These are phyloP conservation scores for Campaea margaritaria DNA, from an alignment of 2,888 invertebrate species.

Conservation along the genomic window DNA sequence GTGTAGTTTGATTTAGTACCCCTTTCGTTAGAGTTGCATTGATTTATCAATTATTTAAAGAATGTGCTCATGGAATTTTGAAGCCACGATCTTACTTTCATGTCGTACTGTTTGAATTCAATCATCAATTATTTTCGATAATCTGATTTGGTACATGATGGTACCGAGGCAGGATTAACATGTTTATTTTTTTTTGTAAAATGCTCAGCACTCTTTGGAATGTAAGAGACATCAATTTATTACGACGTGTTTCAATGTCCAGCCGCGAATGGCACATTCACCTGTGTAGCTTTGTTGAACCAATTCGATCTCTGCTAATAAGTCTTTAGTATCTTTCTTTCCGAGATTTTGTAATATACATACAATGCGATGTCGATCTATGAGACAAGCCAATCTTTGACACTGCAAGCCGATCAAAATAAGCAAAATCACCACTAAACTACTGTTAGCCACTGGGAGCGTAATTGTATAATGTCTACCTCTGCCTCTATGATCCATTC, in stretches of 20 bases:
- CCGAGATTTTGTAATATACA: too few species aligned
- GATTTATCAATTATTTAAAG: constrained; percentile 83
- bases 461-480: too few species aligned
- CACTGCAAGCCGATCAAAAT: too few species aligned
- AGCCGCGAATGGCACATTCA: background rate
- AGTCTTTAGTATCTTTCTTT: too few species aligned
- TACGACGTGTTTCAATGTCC: constrained; percentile 8
- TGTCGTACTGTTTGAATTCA: constrained; percentile 77
- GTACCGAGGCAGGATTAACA: constrained; percentile 45
- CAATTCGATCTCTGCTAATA: too few species aligned
- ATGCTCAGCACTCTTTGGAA: constrained; percentile 12
- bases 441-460: too few species aligned
- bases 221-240: constrained; percentile 19
- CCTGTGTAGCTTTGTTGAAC: too few species aligned
- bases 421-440: too few species aligned
- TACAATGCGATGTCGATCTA: too few species aligned
- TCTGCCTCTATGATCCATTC: too few species aligned
- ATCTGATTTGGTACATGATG: constrained; percentile 71
- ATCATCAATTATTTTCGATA: constrained; percentile 80
- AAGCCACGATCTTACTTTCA: constrained; percentile 81
- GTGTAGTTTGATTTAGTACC: constrained; percentile 80
- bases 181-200: constrained; percentile 30
- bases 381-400: too few species aligned
- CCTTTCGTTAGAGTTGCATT: constrained; percentile 77
- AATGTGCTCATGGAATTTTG: constrained; percentile 79